Evolutionary conservation across 2,797 vertebrate species (phyloP).

Genomic region (Buphagus erythrorhynchus): DNA sequence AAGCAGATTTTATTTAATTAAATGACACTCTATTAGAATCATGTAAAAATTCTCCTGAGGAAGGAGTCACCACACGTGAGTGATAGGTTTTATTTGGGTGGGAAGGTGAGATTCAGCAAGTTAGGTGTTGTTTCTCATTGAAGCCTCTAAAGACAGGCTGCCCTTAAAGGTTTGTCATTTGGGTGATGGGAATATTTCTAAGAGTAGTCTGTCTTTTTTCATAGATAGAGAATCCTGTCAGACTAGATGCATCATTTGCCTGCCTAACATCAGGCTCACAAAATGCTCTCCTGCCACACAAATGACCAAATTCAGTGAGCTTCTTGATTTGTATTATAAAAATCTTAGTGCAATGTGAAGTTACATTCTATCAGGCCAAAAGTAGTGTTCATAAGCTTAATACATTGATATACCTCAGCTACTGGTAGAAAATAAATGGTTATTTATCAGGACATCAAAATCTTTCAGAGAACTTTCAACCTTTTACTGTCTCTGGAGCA

Average conservation of each 20-base stretch:
- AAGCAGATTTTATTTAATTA: not conserved
- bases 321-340: not conserved
- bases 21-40: not conserved
- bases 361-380: not conserved
- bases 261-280: not conserved
- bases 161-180: not conserved
- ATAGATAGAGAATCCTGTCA: not conserved
- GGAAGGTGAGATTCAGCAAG: not conserved
- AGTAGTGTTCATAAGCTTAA: not conserved
- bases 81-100: not conserved
- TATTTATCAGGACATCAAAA: not conserved
- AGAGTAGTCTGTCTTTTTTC: not conserved
- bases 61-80: not conserved
- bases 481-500: not conserved
- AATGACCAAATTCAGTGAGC: not conserved
- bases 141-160: not conserved
- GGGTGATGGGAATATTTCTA: not conserved
- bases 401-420: not conserved
- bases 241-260: not conserved
- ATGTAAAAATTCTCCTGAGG: not conserved
- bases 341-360: not conserved
- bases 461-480: not conserved
- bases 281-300: not conserved
- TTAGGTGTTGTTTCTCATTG: accelerated
- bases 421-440: not conserved